Evolutionary conservation across 92 coral and sea anemone species (phyloP).

Genomic region (Porites lobata): DNA sequence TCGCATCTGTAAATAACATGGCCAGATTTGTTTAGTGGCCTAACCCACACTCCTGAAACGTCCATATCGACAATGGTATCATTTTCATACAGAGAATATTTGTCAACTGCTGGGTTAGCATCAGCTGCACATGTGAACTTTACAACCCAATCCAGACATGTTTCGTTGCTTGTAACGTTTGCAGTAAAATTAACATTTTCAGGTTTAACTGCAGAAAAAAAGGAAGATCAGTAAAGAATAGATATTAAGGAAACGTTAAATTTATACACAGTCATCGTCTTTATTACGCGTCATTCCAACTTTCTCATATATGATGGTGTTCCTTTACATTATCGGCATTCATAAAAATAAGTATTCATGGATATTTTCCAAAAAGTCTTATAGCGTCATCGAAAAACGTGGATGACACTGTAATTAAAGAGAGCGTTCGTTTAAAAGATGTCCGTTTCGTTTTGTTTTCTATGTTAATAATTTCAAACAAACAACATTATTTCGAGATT

Average conservation of each 20-base stretch:
- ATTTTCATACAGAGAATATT: neutral
- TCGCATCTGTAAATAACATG: neutral
- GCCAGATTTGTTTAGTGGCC: neutral
- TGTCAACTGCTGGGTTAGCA: constrained; percentile 8
- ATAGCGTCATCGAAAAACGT: too few relatives aligned
- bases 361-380: too few relatives aligned
- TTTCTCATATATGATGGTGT: too few relatives aligned
- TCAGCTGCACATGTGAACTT: neutral
- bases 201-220: neutral
- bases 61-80: neutral
- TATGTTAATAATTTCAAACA: too few relatives aligned
- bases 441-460: too few relatives aligned
- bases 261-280: neutral
- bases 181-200: neutral
- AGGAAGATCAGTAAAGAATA: neutral
- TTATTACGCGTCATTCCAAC: neutral
- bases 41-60: neutral
- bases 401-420: too few relatives aligned
- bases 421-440: too few relatives aligned
- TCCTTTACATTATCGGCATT: too few relatives aligned
- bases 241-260: neutral
- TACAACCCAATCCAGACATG: neutral
- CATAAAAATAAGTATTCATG: too few relatives aligned
- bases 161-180: neutral
- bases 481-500: too few relatives aligned